Evolutionary conservation across 92 coral and sea anemone species (phyloP).

Genomic region (Umimayanthus chanpuru): DNA sequence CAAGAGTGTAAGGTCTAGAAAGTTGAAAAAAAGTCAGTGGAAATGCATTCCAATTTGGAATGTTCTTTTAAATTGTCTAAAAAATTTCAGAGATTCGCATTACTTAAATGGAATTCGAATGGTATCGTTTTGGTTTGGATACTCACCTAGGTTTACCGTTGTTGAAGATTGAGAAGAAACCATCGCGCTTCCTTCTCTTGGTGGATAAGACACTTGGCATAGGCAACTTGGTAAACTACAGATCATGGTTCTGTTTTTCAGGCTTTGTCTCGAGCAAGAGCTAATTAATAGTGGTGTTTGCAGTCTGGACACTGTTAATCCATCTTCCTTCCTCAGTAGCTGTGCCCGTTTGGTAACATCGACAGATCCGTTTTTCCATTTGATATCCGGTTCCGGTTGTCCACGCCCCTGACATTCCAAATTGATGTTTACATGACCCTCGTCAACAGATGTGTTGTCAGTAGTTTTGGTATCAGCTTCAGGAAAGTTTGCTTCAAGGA

Average conservation of each 20-base stretch:
- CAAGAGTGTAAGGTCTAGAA: too few relatives aligned
- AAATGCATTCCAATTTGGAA: too few relatives aligned
- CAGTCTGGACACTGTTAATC: background rate
- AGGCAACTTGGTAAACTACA: slow-evolving; percentile 1
- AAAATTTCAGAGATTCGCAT: too few relatives aligned
- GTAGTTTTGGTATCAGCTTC: background rate
- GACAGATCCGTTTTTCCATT: background rate
- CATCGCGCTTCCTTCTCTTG: slow-evolving; percentile 8
- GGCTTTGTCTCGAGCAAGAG: background rate
- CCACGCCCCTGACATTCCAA: slow-evolving; percentile 22
- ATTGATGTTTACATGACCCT: background rate
- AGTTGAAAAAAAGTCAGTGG: too few relatives aligned
- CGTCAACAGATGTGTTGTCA: background rate
- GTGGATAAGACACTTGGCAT: background rate
- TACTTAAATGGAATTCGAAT: too few relatives aligned
- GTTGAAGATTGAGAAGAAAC: slow-evolving; percentile 18
- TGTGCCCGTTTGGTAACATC: background rate
- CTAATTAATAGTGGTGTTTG: background rate
- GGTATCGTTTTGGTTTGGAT: background rate
- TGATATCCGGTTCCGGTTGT: background rate
- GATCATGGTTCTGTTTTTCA: background rate
- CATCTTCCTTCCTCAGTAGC: background rate
- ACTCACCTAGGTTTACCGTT: background rate
- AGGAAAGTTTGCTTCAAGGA: slow-evolving; percentile 4
- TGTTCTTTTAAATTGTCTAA: too few relatives aligned